Conservation (phyloP, 2,888 invertebrate species). For the Smittia sp. region DNA sequence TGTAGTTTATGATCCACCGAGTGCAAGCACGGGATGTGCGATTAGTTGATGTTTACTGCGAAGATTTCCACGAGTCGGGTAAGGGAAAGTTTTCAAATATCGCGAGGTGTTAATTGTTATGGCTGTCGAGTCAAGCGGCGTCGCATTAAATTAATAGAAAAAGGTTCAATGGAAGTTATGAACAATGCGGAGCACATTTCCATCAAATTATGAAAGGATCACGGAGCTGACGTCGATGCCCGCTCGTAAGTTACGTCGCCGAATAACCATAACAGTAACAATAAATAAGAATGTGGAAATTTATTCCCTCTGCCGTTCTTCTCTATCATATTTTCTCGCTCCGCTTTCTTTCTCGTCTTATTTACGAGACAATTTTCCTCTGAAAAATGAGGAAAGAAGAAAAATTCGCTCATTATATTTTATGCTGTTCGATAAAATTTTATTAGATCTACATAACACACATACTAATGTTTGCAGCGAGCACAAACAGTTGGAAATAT, state of each 20-base stretch:
- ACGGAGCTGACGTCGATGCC: background rate
- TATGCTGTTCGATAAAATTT: slow-evolving; percentile 38
- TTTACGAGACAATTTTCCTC: slow-evolving; percentile 34
- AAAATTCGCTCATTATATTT: slow-evolving; percentile 39
- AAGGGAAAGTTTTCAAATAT: background rate
- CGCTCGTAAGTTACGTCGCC: background rate
- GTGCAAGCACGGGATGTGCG: background rate
- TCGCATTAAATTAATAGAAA: no score
- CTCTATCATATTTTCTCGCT: slow-evolving; percentile 33
- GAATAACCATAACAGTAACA: slow-evolving; percentile 39
- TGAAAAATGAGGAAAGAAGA: background rate
- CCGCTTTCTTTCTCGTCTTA: slow-evolving; percentile 16
- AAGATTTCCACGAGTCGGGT: no score
- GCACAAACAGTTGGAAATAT: slow-evolving; percentile 24
- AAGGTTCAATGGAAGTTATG: no score
- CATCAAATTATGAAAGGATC: background rate
- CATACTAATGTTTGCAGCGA: slow-evolving; percentile 14
- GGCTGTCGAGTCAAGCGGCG: background rate
- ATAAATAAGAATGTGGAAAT: slow-evolving; percentile 39
- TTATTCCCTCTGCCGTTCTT: slow-evolving; percentile 27
- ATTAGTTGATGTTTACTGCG: background rate
- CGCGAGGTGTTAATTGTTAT: background rate
- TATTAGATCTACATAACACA: slow-evolving; percentile 32
- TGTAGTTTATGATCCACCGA: background rate
- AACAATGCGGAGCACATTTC: background rate